These are phyloP conservation scores for Nettapus auritus DNA, from an alignment of 2,113 vertebrate genomes.

Conservation along the genomic window DNA sequence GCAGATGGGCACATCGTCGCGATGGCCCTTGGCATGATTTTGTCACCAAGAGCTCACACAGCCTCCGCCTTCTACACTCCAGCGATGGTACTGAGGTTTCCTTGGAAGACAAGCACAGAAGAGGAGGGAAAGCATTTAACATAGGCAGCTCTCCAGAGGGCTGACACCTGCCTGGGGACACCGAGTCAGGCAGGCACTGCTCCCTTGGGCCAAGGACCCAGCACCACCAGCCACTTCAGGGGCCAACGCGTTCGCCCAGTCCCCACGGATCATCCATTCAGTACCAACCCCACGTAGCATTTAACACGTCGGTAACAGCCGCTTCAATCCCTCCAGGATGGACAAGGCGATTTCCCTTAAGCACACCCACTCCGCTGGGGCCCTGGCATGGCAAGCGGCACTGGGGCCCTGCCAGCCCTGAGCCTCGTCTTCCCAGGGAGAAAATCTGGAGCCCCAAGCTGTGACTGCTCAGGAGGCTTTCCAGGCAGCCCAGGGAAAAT, in stretches of 20 bases:
- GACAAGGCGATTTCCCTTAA: background rate
- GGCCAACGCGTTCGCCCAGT: rapidly evolving
- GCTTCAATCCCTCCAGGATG: background rate
- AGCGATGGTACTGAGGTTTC: background rate
- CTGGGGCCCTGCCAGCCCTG: background rate
- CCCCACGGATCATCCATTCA: too few species aligned
- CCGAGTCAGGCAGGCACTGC: background rate
- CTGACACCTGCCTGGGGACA: background rate
- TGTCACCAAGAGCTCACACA: background rate
- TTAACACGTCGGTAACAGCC: background rate
- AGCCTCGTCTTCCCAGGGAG: background rate
- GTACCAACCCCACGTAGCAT: rapidly evolving
- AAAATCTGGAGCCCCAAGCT: background rate
- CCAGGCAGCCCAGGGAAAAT: background rate
- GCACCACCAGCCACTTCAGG: background rate
- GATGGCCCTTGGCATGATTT: background rate
- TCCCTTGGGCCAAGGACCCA: too few species aligned
- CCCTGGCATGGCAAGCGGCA: rapidly evolving
- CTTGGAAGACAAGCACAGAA: background rate
- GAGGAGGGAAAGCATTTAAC: background rate
- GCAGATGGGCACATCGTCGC: too few species aligned
- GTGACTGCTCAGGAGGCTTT: background rate
- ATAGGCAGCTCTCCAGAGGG: background rate
- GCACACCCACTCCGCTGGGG: background rate
- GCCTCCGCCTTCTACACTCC: background rate